Evolutionary conservation across 30 jellyfish, hydroid and myxozoan species (phyloP), one percentile per base, ranked within the genome.

Genomic region (Haliclystus octoradiatus): DNA sequence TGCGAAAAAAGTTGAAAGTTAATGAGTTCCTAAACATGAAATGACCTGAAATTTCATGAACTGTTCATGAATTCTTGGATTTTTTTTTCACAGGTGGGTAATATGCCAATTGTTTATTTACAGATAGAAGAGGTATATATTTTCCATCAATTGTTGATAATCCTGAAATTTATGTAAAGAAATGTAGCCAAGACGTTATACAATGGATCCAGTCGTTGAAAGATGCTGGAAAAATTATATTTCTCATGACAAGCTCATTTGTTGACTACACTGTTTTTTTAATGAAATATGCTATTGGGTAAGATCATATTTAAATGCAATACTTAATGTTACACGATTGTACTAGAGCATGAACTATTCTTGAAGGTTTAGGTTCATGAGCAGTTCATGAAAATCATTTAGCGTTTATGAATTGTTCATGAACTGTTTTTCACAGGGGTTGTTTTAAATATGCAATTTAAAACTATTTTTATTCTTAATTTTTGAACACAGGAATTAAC

Each of bases 281-380:
- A 2, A 89, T 89, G 98, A 34, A 74, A 25, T 81, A 52, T 77
- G 88, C 98, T 27, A 7, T 89, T 14, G 95, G 98, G 98, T 89
- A 69, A 57, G 92, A 28, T 24, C 22, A 70, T 15, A 63, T 24
- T 46, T n/a, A 7, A 12, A 7, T 46, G 12, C 60, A 46, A 12
- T 12, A 7, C 60, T 9, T 46, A n/a, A 46, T 46, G 60, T 46
- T n/a, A 46, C 15, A 46, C 12, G 12, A 7, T 12, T 46, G 60
- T 12, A 46, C n/a, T n/a, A n/a, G n/a, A n/a, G n/a, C n/a, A n/a
- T n/a, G n/a, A n/a, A n/a, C n/a, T n/a, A n/a, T n/a, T n/a, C n/a
- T n/a, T n/a, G n/a, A n/a, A n/a, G n/a, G n/a, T n/a, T n/a, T n/a
- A n/a, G n/a, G n/a, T n/a, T n/a, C n/a, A n/a, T n/a, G n/a, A n/a